Conservation (phyloP, 2,797 vertebrate genomes). For the Poecilia gillii region DNA sequence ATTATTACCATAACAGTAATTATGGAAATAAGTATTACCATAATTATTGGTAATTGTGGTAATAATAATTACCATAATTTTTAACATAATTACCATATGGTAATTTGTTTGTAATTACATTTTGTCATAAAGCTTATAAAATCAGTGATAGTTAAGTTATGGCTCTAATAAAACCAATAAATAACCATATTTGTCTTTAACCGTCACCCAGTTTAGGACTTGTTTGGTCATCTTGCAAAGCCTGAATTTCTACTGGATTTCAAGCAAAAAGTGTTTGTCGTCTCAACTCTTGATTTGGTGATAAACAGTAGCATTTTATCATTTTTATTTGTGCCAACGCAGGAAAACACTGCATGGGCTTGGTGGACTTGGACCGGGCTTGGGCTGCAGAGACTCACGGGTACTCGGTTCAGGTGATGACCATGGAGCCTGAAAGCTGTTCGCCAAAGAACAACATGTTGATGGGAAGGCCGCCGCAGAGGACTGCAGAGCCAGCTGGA, state of each 20-base stretch:
- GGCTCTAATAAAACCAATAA: background rate
- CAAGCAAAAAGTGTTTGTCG: background rate
- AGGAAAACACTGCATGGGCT: slow-evolving; percentile 94
- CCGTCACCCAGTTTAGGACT: background rate
- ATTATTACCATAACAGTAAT: too few species aligned
- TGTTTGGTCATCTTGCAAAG: background rate
- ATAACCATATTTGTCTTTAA: background rate
- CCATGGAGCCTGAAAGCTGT: slow-evolving; percentile 96
- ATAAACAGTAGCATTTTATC: background rate
- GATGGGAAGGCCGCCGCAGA: slow-evolving; percentile 75
- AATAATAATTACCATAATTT: too few species aligned
- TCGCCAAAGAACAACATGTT: slow-evolving; percentile 99
- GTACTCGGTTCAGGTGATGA: slow-evolving; percentile 89
- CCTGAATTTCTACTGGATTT: background rate
- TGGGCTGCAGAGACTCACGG: slow-evolving; percentile 88
- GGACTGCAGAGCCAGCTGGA: slow-evolving; percentile 26
- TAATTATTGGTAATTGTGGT: too few species aligned
- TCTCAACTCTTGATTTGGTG: background rate
- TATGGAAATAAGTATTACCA: too few species aligned
- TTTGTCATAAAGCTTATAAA: background rate
- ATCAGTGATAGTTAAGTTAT: background rate
- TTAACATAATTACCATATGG: too few species aligned
- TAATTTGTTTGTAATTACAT: too few species aligned
- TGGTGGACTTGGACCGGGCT: slow-evolving; percentile 95
- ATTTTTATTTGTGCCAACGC: slow-evolving; percentile 7